These are phyloP conservation scores for Euproctis similis DNA, from an alignment of 2,888 invertebrate species.

Conservation along the genomic window DNA sequence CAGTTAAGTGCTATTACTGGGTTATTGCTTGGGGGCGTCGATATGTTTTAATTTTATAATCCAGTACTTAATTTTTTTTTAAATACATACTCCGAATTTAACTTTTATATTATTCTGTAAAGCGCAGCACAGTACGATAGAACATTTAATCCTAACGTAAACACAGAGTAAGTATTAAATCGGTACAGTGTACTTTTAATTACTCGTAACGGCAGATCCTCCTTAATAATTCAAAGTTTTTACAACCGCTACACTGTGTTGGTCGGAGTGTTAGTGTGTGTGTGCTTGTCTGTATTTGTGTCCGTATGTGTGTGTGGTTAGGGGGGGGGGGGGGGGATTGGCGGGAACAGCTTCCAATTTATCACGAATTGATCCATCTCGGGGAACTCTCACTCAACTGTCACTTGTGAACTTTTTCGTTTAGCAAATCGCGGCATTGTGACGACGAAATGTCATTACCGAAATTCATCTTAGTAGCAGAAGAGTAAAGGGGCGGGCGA, in stretches of 20 bases:
- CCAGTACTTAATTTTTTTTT: too few relatives aligned
- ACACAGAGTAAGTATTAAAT: too few relatives aligned
- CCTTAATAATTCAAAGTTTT: conserved; percentile 38
- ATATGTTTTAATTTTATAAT: too few relatives aligned
- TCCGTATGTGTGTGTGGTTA: too few relatives aligned
- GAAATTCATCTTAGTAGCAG: conserved; percentile 29
- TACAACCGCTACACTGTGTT: conserved; percentile 26
- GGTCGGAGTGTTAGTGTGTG: too few relatives aligned
- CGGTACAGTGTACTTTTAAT: conserved; percentile 16
- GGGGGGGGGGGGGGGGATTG: conserved; percentile 26
- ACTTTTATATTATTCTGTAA: too few relatives aligned
- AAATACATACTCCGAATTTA: too few relatives aligned
- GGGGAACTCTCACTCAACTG: conserved; percentile 34
- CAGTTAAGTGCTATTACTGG: too few relatives aligned
- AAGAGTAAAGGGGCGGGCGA: conserved; percentile 10
- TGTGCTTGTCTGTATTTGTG: too few relatives aligned
- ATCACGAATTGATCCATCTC: conserved; percentile 57
- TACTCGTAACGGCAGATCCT: conserved; percentile 25
- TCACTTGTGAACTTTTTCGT: conserved; percentile 54
- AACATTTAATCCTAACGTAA: too few relatives aligned
- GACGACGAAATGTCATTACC: conserved; percentile 33
- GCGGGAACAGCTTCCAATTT: conserved; percentile 44
- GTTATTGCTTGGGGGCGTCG: too few relatives aligned
- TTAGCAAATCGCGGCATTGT: conserved; percentile 38
- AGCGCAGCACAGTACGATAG: too few relatives aligned